These are phyloP conservation scores for Hippocampus zosterae DNA, from an alignment of 2,113 vertebrate genomes.

Conservation along the genomic window DNA sequence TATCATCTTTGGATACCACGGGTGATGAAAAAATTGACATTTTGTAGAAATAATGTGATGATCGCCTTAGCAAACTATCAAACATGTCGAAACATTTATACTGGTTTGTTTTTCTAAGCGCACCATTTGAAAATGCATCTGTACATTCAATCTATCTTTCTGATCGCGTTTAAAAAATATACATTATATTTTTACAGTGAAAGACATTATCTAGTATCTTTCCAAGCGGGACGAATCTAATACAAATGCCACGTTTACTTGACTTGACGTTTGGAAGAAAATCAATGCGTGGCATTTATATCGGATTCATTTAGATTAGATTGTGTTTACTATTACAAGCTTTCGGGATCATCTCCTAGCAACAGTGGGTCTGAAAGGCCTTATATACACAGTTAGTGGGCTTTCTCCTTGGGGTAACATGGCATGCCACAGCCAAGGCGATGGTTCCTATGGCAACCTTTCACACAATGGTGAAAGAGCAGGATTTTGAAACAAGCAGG, in stretches of 20 bases:
- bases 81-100: background rate
- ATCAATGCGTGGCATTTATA: conserved; percentile 32
- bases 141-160: no score
- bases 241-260: conserved; percentile 20
- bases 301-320: no score
- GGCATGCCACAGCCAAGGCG: conserved; percentile 43
- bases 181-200: no score
- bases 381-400: conserved; percentile 52
- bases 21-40: background rate
- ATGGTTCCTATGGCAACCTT: conserved; percentile 63
- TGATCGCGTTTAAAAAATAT: no score
- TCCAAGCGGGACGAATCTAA: conserved; percentile 27
- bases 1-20: background rate
- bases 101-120: background rate
- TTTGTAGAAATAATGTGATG: background rate
- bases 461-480: conserved; percentile 35
- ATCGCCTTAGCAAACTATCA: background rate
- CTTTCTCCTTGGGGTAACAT: conserved; percentile 51
- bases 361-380: conserved; percentile 55
- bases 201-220: background rate
- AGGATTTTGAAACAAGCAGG: conserved; percentile 37
- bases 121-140: no score
- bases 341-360: conserved; percentile 61
- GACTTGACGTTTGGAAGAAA: conserved; percentile 42
- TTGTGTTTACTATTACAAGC: conserved; percentile 51